Evolutionary conservation across 2,113 vertebrate genomes (phyloP), one percentile per base, ranked within the genome.

Genomic region (Nothobranchius kuhntae): DNA sequence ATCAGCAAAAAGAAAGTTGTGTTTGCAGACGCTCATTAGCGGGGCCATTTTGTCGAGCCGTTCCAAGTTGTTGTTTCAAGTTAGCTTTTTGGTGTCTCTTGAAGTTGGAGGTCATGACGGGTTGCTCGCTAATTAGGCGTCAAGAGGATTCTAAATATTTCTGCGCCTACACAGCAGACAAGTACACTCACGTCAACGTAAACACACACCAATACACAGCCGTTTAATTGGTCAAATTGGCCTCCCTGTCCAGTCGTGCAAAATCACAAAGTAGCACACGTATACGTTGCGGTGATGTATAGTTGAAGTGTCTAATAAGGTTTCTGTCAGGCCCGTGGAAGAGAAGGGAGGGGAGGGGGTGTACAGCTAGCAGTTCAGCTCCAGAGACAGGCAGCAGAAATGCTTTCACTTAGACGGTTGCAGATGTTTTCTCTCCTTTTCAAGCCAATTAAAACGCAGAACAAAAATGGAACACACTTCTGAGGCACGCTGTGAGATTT

Each of bases 71-170:
- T 90, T 86, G 87, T 87, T 84, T 85, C 80, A 85, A 86, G 78
- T 81, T 69, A 84, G 87, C 77, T 89, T 85, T 82, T 78, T 77
- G 67, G 78, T 72, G 81, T 75, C 72, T 84, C 73, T 80, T 88
- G 79, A 85, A 88, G 74, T 87, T 82, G 53, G 77, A 82, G 84
- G 88, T 89, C 83, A 86, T 84, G 76, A 56, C 60, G 74, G 84
- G 83, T 72, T 83, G 76, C 78, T 77, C 77, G 78, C 82, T 93
- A 92, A 93, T 93, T 93, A 88, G 90, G 81, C 85, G 86, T 90
- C 92, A 85, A 82, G 91, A 89, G 92, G 86, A 91, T 90, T 90
- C 83, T 83, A 82, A 86, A 87, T 89, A 88, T 91, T 83, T 86
- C 80, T 74, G 69, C 81, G 75, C 73, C 73, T 81, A 77, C 73